Conservation (phyloP, 2,797 vertebrate species). For the Malacoctenus gilli region DNA sequence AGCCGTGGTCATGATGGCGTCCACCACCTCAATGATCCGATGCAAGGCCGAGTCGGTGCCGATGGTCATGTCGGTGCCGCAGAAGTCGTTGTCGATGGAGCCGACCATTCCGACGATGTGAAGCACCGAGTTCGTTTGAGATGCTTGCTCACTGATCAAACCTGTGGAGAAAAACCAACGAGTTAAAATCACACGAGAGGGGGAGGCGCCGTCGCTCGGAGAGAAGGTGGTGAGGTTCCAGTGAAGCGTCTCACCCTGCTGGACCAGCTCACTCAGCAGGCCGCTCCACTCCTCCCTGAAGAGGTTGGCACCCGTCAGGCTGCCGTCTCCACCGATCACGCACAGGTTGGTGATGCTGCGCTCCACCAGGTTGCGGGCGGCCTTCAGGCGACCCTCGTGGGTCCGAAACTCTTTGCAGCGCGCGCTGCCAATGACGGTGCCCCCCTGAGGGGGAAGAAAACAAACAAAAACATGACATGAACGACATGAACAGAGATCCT, state of each 20-base stretch:
- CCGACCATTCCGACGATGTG: conserved; percentile 99
- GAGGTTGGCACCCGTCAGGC: conserved; percentile 94
- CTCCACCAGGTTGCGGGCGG: conserved; percentile 88
- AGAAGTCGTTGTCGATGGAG: conserved; percentile 99
- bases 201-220: neutral
- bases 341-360: conserved; percentile 92
- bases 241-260: conserved; percentile 82
- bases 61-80: conserved; percentile 98
- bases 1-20: conserved; percentile 98
- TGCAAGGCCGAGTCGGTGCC: conserved; percentile 97
- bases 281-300: conserved; percentile 94
- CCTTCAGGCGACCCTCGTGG: conserved; percentile 90
- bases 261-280: conserved; percentile 86
- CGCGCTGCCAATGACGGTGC: conserved; percentile 95
- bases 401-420: conserved; percentile 91
- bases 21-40: conserved; percentile 96
- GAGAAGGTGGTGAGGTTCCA: too few relatives aligned
- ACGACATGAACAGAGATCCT: too few relatives aligned
- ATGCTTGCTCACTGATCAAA: conserved; percentile 82
- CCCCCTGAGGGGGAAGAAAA: conserved; percentile 80
- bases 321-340: conserved; percentile 96
- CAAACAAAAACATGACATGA: neutral
- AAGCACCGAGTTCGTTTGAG: conserved; percentile 80
- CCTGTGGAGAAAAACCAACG: conserved; percentile 58
- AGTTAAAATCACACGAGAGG: too few relatives aligned